phyloP scores from a whole-genome alignment of 2,797 vertebrate genomes.

The Sciurus vulgaris region DNA sequence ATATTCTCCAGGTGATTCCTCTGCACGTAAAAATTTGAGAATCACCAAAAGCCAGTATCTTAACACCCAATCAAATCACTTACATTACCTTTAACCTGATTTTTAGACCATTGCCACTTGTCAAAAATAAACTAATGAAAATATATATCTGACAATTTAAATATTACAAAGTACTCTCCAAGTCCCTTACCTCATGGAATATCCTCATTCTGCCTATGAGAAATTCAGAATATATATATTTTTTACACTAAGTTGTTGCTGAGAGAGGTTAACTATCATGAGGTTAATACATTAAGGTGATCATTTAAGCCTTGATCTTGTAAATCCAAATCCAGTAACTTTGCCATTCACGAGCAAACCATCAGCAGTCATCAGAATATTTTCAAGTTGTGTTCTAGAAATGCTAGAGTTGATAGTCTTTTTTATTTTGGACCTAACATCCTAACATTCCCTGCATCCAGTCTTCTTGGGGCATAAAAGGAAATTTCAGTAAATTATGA shows the following conservation, averaged over 20 bases:
- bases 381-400: conserved; percentile 6
- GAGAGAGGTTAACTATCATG: neutral
- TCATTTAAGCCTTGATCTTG: neutral
- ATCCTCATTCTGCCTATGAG: neutral
- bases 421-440: neutral
- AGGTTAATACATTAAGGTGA: neutral
- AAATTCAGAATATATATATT: neutral
- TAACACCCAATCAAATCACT: neutral
- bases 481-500: neutral
- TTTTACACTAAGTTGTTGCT: neutral
- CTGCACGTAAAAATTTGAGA: neutral
- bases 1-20: neutral
- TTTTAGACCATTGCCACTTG: neutral
- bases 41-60: neutral
- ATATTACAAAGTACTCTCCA: neutral
- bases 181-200: neutral
- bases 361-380: neutral
- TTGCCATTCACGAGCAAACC: neutral
- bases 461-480: neutral
- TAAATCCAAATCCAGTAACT: neutral
- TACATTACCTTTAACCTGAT: neutral
- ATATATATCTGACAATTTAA: neutral
- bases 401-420: neutral
- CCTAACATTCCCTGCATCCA: neutral
- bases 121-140: conserved; percentile 2